These are phyloP conservation scores for Arvicanthis niloticus DNA, from an alignment of 2,113 vertebrate genomes.

Conservation along the genomic window DNA sequence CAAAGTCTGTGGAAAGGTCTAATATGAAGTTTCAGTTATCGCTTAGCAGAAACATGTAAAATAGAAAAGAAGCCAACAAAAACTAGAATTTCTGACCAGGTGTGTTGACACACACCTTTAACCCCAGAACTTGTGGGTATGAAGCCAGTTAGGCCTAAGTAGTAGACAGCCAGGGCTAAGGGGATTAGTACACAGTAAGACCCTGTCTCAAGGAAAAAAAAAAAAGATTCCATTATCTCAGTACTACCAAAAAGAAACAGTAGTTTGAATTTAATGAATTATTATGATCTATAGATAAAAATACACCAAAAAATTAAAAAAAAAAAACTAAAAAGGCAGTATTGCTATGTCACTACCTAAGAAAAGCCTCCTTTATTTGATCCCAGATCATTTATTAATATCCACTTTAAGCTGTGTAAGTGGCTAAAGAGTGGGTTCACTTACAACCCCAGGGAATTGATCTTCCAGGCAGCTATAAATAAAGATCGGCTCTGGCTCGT, in stretches of 20 bases:
- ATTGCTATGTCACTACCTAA: background rate
- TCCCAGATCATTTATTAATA: background rate
- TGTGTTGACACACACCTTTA: background rate
- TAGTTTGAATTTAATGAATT: constrained; percentile 13
- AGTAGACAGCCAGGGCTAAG: background rate
- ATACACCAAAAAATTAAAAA: background rate
- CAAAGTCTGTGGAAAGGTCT: constrained; percentile 44
- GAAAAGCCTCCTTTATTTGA: constrained; percentile 25
- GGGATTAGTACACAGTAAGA: background rate
- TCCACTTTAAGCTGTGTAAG: background rate
- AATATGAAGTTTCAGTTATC: constrained; percentile 35
- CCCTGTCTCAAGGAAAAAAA: background rate
- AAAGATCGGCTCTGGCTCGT: background rate
- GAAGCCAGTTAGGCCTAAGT: background rate
- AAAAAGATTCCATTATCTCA: background rate
- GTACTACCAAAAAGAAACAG: constrained; percentile 5
- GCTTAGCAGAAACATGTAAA: constrained; percentile 40
- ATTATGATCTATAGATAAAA: constrained; percentile 9
- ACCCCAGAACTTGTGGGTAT: background rate
- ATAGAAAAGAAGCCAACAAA: constrained; percentile 9
- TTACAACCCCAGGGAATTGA: background rate
- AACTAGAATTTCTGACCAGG: constrained; percentile 5
- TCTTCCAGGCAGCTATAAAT: background rate
- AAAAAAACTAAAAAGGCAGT: background rate
- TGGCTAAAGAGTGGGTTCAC: background rate